Base-by-base conservation (phyloP, 1,140 invertebrate genomes). In the Drosophila chauvacae region DNA sequence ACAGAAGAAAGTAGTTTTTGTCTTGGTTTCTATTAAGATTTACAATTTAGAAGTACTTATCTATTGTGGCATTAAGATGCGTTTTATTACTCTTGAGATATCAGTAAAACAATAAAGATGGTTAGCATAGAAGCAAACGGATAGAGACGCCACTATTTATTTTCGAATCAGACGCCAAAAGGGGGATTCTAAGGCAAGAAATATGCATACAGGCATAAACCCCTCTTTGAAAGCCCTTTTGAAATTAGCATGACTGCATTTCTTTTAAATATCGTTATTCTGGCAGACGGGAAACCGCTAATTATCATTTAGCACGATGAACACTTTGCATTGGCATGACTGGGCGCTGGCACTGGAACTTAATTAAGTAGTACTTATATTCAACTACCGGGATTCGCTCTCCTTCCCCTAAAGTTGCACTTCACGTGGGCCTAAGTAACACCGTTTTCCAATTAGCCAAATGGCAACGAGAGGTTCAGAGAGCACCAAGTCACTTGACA, bases 381-480 rank as follows among this genome's bases (percentile, higher is more conserved):
- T 50, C 14, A 69, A 77, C 74, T 77, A 77, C 74, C 74, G 73
- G 73, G 56, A 69, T 77, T 77, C 51, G 35, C 51, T 69, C 62
- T 62, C 35, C 35, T 58, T 55, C 35, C 18, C 33, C 42, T 53
- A 18, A 1, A 18, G 14, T 30, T 33, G 53, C 66, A 66, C 51
- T 45, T 62, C 41, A 77, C 23, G 47, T 42, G 47, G 28, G 53
- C 37, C 60, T 58, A 60, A 45, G 33, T 51, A 20, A 81, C 79
- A 81, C n/a, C 42, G 42, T 59, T 81, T 81, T 66, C 4, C 61
- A 81, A 81, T 81, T 81, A 81, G 53, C 37, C 45, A 77, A 77
- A 65, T 72, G 60, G 11, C 20, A 14, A 73, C 55, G 42, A 28
- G 50, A 68, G 53, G 66, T 50, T 71, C 53, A 72, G 44, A 72